Conservation (phyloP, 2,113 vertebrate genomes). For the Elephantulus edwardii region DNA sequence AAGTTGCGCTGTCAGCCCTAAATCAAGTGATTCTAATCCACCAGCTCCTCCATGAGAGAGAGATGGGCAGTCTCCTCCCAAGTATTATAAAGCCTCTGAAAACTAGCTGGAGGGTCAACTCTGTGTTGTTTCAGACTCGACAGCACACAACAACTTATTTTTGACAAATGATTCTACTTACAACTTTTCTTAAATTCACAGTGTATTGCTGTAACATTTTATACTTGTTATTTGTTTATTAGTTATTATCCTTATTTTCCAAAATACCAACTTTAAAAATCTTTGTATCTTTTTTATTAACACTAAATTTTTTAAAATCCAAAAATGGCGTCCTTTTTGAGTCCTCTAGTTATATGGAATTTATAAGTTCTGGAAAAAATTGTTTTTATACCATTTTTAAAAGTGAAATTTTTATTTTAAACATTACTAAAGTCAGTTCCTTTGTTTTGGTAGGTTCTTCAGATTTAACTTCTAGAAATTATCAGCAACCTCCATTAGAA, state of each 20-base stretch:
- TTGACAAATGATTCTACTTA: background rate
- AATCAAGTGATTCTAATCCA: no score
- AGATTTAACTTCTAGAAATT: conserved; percentile 55
- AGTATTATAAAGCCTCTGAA: no score
- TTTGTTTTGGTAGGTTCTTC: conserved; percentile 67
- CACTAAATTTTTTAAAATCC: background rate
- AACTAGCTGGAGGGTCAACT: no score
- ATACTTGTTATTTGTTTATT: conserved; percentile 16
- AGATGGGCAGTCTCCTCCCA: no score
- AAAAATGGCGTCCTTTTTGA: background rate
- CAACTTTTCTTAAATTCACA: conserved; percentile 16
- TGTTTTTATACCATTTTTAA: conserved; percentile 8
- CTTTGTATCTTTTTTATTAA: background rate
- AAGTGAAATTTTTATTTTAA: conserved; percentile 13
- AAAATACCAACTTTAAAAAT: background rate
- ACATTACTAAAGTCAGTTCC: conserved; percentile 39
- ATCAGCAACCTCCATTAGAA: conserved; percentile 39
- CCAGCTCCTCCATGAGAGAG: no score
- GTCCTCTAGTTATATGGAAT: background rate
- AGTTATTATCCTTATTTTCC: background rate
- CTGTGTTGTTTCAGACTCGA: no score
- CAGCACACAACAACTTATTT: conserved; percentile 19
- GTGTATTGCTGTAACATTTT: conserved; percentile 24
- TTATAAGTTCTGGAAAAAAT: no score
- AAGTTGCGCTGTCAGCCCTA: no score